Percentiles rank a stretch among this genome's conserved stretches.
These are phyloP conservation scores for Bergia puertoricense DNA, from an alignment of 92 coral and sea anemone genomes.

Conservation along the genomic window DNA sequence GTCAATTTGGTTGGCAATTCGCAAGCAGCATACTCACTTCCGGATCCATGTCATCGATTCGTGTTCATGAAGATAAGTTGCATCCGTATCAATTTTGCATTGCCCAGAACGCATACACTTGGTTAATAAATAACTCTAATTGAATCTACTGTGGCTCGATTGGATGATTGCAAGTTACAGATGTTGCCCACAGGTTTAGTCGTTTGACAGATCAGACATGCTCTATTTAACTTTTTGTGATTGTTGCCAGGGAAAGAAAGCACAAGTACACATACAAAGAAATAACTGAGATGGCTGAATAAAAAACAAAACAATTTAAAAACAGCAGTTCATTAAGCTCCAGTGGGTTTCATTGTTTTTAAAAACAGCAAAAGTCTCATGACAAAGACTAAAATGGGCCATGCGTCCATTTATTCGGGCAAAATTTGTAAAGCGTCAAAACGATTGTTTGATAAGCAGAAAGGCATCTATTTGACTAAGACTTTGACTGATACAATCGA, in stretches of 20 bases:
- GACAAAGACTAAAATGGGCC: no score
- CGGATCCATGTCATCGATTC: neutral
- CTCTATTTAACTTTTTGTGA: neutral
- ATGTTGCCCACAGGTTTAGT: no score
- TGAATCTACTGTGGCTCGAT: neutral
- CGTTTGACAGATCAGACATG: neutral
- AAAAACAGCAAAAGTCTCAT: no score
- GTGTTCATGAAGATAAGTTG: neutral
- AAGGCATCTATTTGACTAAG: no score
- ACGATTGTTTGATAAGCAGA: no score
- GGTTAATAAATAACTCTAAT: neutral
- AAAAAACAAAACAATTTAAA: neutral
- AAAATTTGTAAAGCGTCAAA: no score
- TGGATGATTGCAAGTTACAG: neutral
- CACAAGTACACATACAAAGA: neutral
- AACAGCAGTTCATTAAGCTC: no score
- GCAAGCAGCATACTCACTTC: neutral
- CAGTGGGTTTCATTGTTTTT: no score
- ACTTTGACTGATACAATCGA: no score
- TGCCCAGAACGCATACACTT: neutral
- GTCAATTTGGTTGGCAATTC: neutral
- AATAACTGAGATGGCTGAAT: neutral
- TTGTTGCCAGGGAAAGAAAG: conserved; percentile 6
- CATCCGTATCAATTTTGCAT: neutral
- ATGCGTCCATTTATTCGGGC: no score